Evolutionary conservation across 2,888 invertebrate species (phyloP), one percentile per base, ranked within the genome.

Genomic region (Agonum fuliginosum): DNA sequence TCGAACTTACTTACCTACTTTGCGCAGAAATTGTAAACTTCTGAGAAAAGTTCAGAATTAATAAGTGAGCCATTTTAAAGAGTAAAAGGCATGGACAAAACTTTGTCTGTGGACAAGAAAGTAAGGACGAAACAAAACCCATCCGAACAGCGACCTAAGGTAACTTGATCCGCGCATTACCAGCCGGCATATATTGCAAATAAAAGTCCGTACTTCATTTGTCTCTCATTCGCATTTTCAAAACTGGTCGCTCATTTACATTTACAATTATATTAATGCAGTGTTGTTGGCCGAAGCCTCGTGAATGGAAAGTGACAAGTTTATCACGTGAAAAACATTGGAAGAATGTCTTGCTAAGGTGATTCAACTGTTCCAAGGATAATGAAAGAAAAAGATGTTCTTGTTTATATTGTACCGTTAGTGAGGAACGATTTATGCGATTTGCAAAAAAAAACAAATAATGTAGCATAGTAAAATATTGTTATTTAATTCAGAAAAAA

Each of bases 181-280:
- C 3, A 48, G 34, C 17, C 17, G 34, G 30, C 17, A 17, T 62
- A 17, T 30, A 43, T 46, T 12, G 46, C 69, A 70, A 70, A 70
- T 70, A 70, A 70, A 70, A 70, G 27, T 22, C 12, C 54, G 12
- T 27, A 70, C 24, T 70, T 70, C 43, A 70, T 41, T 70, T 70
- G 69, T 70, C 24, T 27, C 27, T 17, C 34, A 62, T 12, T 62
- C 34, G 8, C 62, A 37, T 62, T 62, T 62, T 62, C 5, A 62
- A 37, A 62, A 62, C 62, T 34, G 62, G 62, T 62, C 30, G 30
- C 34, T 41, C 27, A 70, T 70, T 70, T 70, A 70, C 69, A 70
- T 70, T 70, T 70, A 70, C 69, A 70, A 70, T 70, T 70, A 70
- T 46, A 70, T 70, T 70, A 70, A 70, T 70, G 69, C 22, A 34